A percentile compares a stretch with the other conserved stretches of the same genome.
Evolutionary conservation across 2,797 vertebrate species (phyloP).

Genomic region (Masticophis lateralis): DNA sequence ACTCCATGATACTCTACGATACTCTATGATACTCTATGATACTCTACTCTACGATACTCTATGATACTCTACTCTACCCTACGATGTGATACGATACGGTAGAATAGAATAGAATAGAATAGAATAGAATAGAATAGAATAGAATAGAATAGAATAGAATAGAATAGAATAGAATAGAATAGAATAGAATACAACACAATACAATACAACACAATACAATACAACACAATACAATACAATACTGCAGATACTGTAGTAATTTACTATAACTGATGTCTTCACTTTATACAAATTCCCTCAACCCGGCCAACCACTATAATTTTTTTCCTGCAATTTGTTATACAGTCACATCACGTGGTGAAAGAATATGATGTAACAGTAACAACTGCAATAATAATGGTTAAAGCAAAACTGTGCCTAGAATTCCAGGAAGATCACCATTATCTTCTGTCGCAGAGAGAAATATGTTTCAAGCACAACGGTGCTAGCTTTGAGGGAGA

Average conservation of each 20-base stretch:
- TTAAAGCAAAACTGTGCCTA: background rate
- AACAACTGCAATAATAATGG: background rate
- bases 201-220: too few relatives aligned
- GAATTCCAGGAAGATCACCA: background rate
- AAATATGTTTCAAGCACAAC: background rate
- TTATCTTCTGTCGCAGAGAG: background rate
- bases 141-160: too few relatives aligned
- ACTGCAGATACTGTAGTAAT: background rate
- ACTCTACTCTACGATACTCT: too few relatives aligned
- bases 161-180: too few relatives aligned
- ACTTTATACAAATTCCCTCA: background rate
- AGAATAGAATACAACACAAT: too few relatives aligned
- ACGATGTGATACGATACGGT: accelerated
- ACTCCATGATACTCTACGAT: too few relatives aligned
- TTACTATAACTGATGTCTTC: background rate
- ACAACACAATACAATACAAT: background rate
- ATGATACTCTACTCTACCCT: too few relatives aligned
- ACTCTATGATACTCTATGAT: too few relatives aligned
- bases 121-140: too few relatives aligned
- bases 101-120: too few relatives aligned
- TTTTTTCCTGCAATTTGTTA: background rate
- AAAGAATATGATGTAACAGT: background rate
- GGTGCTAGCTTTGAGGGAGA: background rate
- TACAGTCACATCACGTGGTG: background rate
- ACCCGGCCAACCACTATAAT: background rate